Evolutionary conservation across 2,797 vertebrate genomes (phyloP).

Genomic region (Hyperoplus lanceolatus): DNA sequence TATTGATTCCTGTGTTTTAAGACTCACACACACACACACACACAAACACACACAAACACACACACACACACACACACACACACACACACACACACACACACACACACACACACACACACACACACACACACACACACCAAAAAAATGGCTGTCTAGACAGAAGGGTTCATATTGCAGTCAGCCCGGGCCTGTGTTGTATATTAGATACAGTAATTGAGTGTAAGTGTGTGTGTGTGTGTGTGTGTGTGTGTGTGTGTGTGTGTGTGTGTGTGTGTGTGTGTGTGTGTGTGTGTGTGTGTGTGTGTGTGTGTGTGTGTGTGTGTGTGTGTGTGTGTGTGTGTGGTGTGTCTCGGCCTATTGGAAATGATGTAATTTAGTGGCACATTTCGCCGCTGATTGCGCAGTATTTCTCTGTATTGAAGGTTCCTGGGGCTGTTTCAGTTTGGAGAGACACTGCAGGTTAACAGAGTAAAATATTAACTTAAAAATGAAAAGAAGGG

Average conservation of each 20-base stretch:
- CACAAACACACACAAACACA: too few species aligned
- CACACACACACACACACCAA: too few species aligned
- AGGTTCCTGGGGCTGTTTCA: too few species aligned
- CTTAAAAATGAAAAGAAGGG: too few species aligned
- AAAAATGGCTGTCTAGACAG: constrained; percentile 82
- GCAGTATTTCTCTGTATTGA: too few species aligned
- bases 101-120: too few species aligned
- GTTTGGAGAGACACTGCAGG: too few species aligned
- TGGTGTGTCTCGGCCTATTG: constrained; percentile 68
- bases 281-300: constrained; percentile 34
- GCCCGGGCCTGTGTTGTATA: constrained; percentile 33
- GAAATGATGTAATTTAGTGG: too few species aligned
- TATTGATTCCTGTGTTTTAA: constrained; percentile 83
- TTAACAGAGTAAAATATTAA: too few species aligned
- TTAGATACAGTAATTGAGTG: constrained; percentile 64
- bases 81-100: too few species aligned
- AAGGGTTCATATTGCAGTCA: constrained; percentile 69
- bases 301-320: constrained; percentile 37
- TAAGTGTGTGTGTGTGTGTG: constrained; percentile 29
- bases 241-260: constrained; percentile 36
- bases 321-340: constrained; percentile 23
- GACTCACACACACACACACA: neutral
- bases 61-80: too few species aligned
- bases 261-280: constrained; percentile 29
- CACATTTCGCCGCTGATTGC: too few species aligned